Evolutionary conservation across 2,888 invertebrate genomes (phyloP).

Genomic region (Coelopa pilipes): DNA sequence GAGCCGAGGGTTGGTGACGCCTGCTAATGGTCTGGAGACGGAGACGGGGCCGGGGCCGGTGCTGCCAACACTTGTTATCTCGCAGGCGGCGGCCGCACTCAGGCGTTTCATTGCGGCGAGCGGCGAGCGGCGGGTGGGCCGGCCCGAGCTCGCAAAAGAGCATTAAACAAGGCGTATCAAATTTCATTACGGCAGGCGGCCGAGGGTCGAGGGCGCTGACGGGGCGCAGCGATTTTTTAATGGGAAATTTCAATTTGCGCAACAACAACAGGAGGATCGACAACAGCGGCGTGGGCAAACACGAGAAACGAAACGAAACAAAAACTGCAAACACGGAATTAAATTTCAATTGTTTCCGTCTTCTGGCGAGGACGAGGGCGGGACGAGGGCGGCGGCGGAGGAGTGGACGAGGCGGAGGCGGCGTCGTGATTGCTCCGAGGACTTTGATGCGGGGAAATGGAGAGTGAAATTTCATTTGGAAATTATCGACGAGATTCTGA

Average conservation of each 20-base stretch:
- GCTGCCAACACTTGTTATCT: background rate
- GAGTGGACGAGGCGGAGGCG: background rate
- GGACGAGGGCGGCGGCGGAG: background rate
- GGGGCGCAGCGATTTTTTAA: background rate
- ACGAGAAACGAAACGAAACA: background rate
- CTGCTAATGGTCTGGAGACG: conserved; percentile 58
- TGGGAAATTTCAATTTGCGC: background rate
- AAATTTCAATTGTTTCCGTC: conserved; percentile 32
- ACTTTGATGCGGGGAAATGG: conserved; percentile 31
- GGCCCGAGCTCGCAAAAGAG: conserved; percentile 60
- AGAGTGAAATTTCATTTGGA: conserved; percentile 26
- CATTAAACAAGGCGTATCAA: conserved; percentile 68
- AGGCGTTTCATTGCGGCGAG: conserved; percentile 20
- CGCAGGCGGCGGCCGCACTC: background rate
- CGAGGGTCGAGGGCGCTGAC: background rate
- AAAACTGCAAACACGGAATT: conserved; percentile 24
- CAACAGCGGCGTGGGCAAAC: background rate
- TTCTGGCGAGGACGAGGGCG: background rate
- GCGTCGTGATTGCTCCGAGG: background rate
- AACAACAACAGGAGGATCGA: no score
- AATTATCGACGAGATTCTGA: background rate
- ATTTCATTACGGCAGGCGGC: conserved; percentile 62
- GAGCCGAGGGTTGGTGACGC: conserved; percentile 49
- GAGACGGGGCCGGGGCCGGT: background rate
- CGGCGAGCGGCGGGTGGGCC: background rate